Evolutionary conservation across 1,140 invertebrate genomes (phyloP).

Genomic region (Cotesia chilonis): DNA sequence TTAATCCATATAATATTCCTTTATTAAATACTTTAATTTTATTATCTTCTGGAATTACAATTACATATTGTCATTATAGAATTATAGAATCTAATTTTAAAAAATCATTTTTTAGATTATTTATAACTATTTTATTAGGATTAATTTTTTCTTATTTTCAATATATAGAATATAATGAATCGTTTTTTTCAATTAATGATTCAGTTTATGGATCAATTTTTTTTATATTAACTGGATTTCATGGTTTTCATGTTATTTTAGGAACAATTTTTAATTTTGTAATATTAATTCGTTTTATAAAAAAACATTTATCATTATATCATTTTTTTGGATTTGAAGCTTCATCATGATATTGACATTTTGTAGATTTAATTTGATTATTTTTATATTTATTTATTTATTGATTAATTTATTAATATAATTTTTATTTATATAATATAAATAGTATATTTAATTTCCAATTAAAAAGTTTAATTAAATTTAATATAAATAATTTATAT

Average conservation of each 20-base stretch:
- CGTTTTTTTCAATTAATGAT: constrained; percentile 69
- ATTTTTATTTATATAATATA: constrained; percentile 49
- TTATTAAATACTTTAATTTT: constrained; percentile 72
- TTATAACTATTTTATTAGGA: constrained; percentile 68
- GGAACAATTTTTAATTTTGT: constrained; percentile 72
- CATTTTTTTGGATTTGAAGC: constrained; percentile 78
- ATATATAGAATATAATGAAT: constrained; percentile 63
- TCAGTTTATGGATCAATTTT: constrained; percentile 74
- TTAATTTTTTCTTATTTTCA: constrained; percentile 67
- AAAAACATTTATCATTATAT: constrained; percentile 68
- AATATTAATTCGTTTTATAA: constrained; percentile 66
- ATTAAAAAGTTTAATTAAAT: constrained; percentile 59
- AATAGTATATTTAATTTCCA: constrained; percentile 52
- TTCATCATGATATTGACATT: constrained; percentile 78
- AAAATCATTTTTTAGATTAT: constrained; percentile 53
- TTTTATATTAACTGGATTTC: constrained; percentile 78
- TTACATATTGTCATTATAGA: constrained; percentile 69
- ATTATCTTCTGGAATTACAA: constrained; percentile 67
- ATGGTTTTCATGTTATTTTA: constrained; percentile 77
- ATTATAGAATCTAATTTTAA: constrained; percentile 66
- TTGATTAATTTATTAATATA: constrained; percentile 62
- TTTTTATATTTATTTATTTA: constrained; percentile 75
- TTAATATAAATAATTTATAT: constrained; percentile 29
- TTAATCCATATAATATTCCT: constrained; percentile 66
- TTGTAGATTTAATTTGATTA: constrained; percentile 78